Evolutionary conservation across 2,797 vertebrate genomes (phyloP).

Genomic region (Alca torda): DNA sequence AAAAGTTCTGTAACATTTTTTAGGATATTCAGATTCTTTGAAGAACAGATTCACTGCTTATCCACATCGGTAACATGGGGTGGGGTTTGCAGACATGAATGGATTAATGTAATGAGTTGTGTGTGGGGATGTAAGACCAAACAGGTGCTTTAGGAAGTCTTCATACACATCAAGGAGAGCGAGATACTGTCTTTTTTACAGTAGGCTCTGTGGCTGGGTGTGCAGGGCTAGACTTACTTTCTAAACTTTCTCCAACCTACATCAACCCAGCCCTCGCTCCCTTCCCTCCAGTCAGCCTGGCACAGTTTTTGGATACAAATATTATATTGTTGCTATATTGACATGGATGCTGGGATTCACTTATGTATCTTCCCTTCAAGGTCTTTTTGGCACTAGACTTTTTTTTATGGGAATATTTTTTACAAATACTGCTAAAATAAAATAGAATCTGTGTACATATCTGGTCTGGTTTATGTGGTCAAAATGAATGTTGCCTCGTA

Average conservation of each 20-base stretch:
- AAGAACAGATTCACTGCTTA: background rate
- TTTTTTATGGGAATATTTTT: background rate
- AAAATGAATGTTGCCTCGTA: background rate
- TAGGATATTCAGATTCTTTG: background rate
- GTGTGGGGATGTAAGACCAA: background rate
- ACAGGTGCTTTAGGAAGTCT: background rate
- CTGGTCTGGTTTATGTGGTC: background rate
- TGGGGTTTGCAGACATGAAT: background rate
- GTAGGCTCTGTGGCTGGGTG: background rate
- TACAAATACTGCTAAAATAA: background rate
- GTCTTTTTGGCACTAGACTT: background rate
- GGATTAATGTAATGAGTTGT: background rate
- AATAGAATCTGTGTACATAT: background rate
- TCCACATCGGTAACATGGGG: background rate
- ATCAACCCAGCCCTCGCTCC: fast-evolving
- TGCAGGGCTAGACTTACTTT: background rate
- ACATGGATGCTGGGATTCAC: background rate
- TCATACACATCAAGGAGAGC: background rate
- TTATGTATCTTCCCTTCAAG: background rate
- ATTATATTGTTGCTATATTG: background rate
- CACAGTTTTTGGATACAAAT: background rate
- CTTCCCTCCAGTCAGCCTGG: background rate
- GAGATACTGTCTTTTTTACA: background rate
- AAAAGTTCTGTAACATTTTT: background rate
- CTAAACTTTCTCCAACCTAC: background rate